phyloP scores from a whole-genome alignment of 2,113 vertebrate species.

The Pituophis catenifer region DNA sequence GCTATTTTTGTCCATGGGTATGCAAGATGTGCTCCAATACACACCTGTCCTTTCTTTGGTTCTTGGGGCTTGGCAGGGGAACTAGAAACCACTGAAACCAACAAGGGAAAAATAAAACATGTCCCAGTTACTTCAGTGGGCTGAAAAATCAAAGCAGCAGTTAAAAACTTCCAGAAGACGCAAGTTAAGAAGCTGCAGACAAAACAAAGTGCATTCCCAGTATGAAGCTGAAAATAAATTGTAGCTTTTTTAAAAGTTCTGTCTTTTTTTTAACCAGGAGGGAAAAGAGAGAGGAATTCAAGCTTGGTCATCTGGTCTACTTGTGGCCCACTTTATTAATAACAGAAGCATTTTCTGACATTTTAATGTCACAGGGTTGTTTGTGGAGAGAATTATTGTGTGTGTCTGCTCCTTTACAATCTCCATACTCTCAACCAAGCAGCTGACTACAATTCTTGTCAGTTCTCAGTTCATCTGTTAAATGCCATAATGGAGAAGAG shows the following conservation, averaged over 20 bases:
- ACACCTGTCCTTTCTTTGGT: neutral
- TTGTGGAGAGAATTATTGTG: slow-evolving; percentile 12
- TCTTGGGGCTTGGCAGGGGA: neutral
- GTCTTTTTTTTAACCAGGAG: neutral
- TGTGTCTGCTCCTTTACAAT: slow-evolving; percentile 38
- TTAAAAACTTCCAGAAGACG: slow-evolving; percentile 15
- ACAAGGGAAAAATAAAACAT: neutral
- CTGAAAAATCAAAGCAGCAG: neutral
- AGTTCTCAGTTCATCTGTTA: slow-evolving; percentile 57
- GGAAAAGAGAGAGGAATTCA: slow-evolving; percentile 17
- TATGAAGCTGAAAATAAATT: neutral
- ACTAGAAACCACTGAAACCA: neutral
- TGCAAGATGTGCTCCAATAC: neutral
- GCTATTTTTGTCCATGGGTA: neutral
- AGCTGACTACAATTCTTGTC: slow-evolving; percentile 30
- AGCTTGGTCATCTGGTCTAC: slow-evolving; percentile 7
- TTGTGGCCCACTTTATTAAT: slow-evolving; percentile 16
- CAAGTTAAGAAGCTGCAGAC: slow-evolving; percentile 16
- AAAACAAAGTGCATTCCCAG: neutral
- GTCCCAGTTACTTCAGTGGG: fast-evolving
- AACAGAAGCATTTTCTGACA: neutral
- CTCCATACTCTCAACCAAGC: slow-evolving; percentile 38
- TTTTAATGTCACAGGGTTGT: slow-evolving; percentile 37
- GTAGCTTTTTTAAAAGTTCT: neutral
- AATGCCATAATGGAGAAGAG: slow-evolving; percentile 49